Evolutionary conservation across 2,797 vertebrate species (phyloP).

Genomic region (Mus spretus): DNA sequence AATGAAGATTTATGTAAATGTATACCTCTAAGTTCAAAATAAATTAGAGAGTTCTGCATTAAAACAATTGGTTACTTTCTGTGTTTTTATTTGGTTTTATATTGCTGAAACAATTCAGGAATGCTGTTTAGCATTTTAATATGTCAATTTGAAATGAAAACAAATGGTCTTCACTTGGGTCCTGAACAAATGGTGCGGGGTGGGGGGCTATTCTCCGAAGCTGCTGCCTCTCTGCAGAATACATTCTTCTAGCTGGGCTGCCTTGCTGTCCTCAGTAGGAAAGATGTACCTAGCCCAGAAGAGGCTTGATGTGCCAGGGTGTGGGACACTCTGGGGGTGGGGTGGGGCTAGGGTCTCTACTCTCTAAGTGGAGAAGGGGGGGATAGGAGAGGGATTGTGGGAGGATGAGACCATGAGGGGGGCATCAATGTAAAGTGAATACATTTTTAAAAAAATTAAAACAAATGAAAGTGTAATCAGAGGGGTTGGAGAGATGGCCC

Average conservation of each 20-base stretch:
- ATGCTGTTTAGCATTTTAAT: neutral
- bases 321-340: no score
- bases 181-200: neutral
- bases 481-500: no score
- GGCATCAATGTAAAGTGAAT: neutral
- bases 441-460: neutral
- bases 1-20: neutral
- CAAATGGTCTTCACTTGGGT: neutral
- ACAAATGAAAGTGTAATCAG: neutral
- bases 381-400: neutral
- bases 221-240: no score
- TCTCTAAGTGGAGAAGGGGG: no score
- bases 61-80: neutral
- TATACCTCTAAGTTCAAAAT: neutral
- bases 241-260: neutral
- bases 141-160: neutral
- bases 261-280: neutral
- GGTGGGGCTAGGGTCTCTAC: no score
- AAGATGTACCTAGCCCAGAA: neutral
- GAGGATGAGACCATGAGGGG: neutral
- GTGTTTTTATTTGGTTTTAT: neutral
- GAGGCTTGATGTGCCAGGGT: neutral
- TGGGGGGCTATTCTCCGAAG: no score
- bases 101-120: neutral
- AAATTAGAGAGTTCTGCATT: neutral